Conservation (phyloP, 2,797 vertebrate species). For the Catharus ustulatus region DNA sequence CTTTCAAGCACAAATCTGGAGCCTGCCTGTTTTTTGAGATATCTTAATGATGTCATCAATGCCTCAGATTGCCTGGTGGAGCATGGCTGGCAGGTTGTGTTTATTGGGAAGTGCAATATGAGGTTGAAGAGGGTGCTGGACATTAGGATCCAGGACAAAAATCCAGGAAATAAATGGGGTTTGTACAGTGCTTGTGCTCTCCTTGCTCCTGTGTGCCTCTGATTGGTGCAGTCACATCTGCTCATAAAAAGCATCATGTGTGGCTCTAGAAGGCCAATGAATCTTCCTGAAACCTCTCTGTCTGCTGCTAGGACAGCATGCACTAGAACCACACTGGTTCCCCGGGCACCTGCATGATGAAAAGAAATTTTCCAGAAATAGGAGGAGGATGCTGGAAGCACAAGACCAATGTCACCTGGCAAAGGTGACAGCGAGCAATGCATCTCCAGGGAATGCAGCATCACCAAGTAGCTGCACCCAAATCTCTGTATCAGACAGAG, state of each 20-base stretch:
- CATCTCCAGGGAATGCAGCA: background rate
- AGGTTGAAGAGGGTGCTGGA: background rate
- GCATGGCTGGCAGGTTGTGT: background rate
- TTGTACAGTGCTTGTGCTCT: background rate
- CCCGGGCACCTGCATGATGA: background rate
- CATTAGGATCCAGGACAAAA: background rate
- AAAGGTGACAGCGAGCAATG: background rate
- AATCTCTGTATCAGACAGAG: background rate
- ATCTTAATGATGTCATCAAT: background rate
- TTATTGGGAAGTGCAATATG: background rate
- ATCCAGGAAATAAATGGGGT: background rate
- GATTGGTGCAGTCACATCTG: fast-evolving
- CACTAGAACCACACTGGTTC: background rate
- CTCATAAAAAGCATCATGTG: background rate
- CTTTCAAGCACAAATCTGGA: background rate
- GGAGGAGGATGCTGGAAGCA: background rate
- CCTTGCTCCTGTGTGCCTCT: background rate
- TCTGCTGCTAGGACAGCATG: background rate
- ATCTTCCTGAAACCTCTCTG: background rate
- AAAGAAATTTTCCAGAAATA: background rate
- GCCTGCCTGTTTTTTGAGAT: background rate
- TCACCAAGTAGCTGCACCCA: background rate
- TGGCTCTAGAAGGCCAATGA: background rate
- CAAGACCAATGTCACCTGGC: background rate
- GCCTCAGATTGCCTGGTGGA: background rate